Percentiles rank a stretch among this genome's conserved stretches.
Evolutionary conservation across 2,113 vertebrate genomes (phyloP).

Genomic region (Monarcha castaneiventris): DNA sequence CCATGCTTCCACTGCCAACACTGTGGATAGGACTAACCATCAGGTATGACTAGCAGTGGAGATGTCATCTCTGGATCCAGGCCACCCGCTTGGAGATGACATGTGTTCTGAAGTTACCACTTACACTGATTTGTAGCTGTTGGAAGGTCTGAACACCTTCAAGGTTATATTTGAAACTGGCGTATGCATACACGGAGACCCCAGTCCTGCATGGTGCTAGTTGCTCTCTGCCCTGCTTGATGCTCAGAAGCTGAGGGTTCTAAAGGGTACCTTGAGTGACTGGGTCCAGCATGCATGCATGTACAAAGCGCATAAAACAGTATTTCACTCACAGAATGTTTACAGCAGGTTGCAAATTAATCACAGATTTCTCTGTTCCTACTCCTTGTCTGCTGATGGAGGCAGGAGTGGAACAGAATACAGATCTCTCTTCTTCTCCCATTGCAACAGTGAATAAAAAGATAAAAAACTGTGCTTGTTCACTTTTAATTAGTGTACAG

Average conservation of each 20-base stretch:
- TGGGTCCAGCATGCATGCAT: not conserved
- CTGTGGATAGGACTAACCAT: conserved; percentile 90
- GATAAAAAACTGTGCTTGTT: not conserved
- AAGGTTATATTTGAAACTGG: not conserved
- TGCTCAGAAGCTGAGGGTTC: not conserved
- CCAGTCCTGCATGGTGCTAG: not conserved
- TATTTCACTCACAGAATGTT: not conserved
- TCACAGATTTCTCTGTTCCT: not conserved
- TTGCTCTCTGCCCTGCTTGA: not conserved
- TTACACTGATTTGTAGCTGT: conserved; percentile 73
- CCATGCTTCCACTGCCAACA: conserved; percentile 86
- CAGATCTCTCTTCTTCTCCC: not conserved
- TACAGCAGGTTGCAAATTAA: not conserved
- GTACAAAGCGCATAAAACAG: not conserved
- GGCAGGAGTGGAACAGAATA: not conserved
- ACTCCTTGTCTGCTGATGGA: not conserved
- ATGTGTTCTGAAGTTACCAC: conserved; percentile 82
- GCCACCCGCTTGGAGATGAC: conserved; percentile 72
- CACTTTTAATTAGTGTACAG: not conserved
- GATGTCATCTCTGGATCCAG: conserved; percentile 82
- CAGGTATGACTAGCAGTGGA: conserved; percentile 96
- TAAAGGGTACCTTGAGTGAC: not conserved
- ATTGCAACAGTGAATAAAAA: not conserved
- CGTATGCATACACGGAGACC: not conserved
- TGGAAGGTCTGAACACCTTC: not conserved